phyloP scores from a whole-genome alignment of 2,888 invertebrate species.

The Parasteatoda lunata region DNA sequence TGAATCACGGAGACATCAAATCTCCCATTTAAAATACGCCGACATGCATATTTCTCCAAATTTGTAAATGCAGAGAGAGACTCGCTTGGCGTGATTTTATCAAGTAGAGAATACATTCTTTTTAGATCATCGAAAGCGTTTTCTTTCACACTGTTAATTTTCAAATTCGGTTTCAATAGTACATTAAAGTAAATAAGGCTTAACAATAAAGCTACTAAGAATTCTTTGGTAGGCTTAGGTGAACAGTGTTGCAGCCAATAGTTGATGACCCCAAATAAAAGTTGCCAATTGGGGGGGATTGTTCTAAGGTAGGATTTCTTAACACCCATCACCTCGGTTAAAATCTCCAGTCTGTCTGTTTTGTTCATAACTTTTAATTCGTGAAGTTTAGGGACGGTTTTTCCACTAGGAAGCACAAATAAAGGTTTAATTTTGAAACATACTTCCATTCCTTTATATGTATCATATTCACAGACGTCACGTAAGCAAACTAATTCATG shows the following conservation, averaged over 20 bases:
- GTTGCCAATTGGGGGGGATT: conserved; percentile 31
- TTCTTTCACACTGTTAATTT: not conserved
- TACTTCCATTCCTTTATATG: not conserved
- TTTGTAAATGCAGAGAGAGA: not conserved
- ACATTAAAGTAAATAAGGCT: conserved; percentile 42
- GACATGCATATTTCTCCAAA: no score
- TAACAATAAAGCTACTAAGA: conserved; percentile 46
- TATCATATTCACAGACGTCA: conserved; percentile 47
- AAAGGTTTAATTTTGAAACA: conserved; percentile 12
- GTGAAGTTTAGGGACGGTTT: conserved; percentile 22
- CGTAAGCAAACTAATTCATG: conserved; percentile 18
- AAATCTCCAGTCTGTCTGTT: not conserved
- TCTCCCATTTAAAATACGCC: conserved; percentile 64
- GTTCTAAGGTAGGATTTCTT: conserved; percentile 5
- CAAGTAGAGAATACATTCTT: not conserved
- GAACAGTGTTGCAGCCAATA: conserved; percentile 47
- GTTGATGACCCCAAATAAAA: conserved; percentile 25
- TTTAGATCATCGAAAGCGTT: not conserved
- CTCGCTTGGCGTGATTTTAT: conserved; percentile 11
- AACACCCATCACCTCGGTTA: conserved; percentile 16
- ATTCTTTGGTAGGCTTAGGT: conserved; percentile 28
- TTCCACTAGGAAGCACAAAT: conserved; percentile 13
- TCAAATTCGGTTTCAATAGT: conserved; percentile 1
- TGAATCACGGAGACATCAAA: conserved; percentile 71
- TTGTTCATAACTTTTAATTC: conserved; percentile 20